phyloP scores from a whole-genome alignment of 2,797 vertebrate genomes.

The Lepus townsendii region DNA sequence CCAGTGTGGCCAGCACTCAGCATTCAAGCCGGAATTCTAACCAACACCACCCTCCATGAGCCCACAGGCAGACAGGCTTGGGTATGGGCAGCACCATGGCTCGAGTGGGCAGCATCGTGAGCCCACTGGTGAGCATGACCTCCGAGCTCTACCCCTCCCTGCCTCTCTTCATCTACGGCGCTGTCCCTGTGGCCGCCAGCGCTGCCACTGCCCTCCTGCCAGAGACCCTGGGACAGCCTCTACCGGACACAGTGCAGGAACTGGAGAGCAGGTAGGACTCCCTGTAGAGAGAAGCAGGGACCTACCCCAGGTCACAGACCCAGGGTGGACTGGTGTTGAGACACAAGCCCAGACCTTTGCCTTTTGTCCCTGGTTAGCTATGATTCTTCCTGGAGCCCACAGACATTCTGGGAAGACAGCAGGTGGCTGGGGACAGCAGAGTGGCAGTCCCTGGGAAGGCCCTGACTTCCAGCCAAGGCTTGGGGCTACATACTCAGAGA shows the following conservation, averaged over 20 bases:
- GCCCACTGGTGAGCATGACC: constrained; percentile 93
- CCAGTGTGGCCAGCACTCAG: not conserved
- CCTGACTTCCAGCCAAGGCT: not conserved
- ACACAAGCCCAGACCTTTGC: not conserved
- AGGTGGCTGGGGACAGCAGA: not conserved
- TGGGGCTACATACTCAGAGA: not conserved
- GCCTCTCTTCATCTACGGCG: constrained; percentile 92
- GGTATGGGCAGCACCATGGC: constrained; percentile 95
- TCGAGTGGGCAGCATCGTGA: constrained; percentile 94
- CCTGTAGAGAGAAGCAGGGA: not conserved
- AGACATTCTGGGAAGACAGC: not conserved
- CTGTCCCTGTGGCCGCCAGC: constrained; percentile 89
- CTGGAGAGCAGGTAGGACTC: constrained; percentile 89
- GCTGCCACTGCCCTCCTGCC: constrained; percentile 91
- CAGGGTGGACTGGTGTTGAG: not conserved
- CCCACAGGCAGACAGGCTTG: constrained; percentile 94
- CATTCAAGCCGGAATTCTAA: not conserved
- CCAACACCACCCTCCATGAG: too few relatives aligned
- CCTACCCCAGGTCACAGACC: not conserved
- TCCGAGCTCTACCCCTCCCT: constrained; percentile 92
- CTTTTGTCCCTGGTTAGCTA: not conserved
- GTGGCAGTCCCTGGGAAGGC: not conserved
- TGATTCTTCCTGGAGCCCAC: not conserved
- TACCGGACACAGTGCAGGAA: constrained; percentile 95
- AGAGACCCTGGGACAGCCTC: constrained; percentile 92